A percentile compares a stretch with the other conserved stretches of the same genome.
Evolutionary conservation across 1,140 invertebrate species (phyloP).

Genomic region (Sogatella furcifera): DNA sequence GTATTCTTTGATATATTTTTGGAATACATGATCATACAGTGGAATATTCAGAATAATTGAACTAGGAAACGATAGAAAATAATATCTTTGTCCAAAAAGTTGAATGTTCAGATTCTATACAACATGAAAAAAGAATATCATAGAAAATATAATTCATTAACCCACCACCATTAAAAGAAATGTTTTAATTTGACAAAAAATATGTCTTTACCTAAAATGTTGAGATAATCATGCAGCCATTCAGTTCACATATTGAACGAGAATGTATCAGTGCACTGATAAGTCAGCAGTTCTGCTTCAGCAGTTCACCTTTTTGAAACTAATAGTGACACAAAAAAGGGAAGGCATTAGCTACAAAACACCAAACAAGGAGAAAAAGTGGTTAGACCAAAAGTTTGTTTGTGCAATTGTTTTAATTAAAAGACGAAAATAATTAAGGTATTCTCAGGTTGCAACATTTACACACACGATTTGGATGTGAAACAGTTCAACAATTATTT

Average conservation of each 20-base stretch:
- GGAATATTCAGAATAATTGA: too few relatives aligned
- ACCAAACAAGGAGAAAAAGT: not conserved
- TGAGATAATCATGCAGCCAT: not conserved
- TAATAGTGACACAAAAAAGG: not conserved
- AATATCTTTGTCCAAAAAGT: too few relatives aligned
- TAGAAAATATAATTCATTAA: slow-evolving; percentile 12
- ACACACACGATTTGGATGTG: too few relatives aligned
- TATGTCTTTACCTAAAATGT: not conserved
- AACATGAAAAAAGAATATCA: slow-evolving; percentile 11
- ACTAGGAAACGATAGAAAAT: too few relatives aligned
- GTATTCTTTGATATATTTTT: too few relatives aligned
- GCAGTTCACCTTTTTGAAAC: not conserved
- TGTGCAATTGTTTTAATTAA: not conserved
- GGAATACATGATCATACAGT: too few relatives aligned
- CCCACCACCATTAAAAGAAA: too few relatives aligned
- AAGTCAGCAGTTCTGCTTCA: not conserved
- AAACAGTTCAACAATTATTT: too few relatives aligned
- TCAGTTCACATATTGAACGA: not conserved
- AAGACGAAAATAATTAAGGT: too few relatives aligned
- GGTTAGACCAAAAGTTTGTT: not conserved
- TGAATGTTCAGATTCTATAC: not conserved
- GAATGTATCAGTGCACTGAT: not conserved
- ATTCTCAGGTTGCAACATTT: too few relatives aligned
- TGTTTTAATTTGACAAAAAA: not conserved
- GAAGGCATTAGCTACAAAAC: not conserved